Evolutionary conservation across 2,113 vertebrate genomes (phyloP).

Genomic region (Odontophorus gujanensis): DNA sequence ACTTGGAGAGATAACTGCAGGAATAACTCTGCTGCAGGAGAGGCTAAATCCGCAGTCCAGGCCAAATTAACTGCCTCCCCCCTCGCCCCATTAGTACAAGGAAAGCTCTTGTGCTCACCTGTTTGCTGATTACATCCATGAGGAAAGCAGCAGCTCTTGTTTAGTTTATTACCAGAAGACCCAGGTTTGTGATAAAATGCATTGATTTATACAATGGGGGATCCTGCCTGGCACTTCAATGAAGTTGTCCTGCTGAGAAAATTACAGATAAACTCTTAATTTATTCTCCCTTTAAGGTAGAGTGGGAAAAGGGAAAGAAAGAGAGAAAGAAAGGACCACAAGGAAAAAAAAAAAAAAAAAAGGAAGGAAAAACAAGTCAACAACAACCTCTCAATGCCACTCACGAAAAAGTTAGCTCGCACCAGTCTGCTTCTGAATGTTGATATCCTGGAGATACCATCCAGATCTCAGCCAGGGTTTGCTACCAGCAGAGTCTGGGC

Average conservation of each 20-base stretch:
- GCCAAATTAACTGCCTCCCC: constrained; percentile 71
- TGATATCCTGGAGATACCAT: neutral
- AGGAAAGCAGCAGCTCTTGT: constrained; percentile 66
- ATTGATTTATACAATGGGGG: constrained; percentile 78
- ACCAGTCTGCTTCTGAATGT: neutral
- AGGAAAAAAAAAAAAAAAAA: neutral
- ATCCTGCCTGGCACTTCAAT: constrained; percentile 71
- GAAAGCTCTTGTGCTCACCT: constrained; percentile 72
- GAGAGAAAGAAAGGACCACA: neutral
- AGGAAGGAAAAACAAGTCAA: neutral
- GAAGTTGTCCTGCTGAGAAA: constrained; percentile 66
- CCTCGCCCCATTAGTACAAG: neutral
- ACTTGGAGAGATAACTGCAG: constrained; percentile 70
- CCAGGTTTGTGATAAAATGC: constrained; percentile 68
- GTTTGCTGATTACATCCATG: constrained; percentile 73
- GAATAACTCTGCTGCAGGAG: constrained; percentile 52
- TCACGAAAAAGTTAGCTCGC: neutral
- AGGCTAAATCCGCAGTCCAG: constrained; percentile 57
- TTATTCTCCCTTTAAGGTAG: constrained; percentile 54
- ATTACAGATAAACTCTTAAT: constrained; percentile 74
- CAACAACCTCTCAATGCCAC: neutral
- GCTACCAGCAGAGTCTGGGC: neutral
- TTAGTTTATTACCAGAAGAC: constrained; percentile 78
- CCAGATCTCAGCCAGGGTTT: neutral
- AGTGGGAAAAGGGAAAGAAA: neutral